Base-by-base conservation (phyloP, 2,113 vertebrate genomes). In the Xiphophorus couchianus region DNA sequence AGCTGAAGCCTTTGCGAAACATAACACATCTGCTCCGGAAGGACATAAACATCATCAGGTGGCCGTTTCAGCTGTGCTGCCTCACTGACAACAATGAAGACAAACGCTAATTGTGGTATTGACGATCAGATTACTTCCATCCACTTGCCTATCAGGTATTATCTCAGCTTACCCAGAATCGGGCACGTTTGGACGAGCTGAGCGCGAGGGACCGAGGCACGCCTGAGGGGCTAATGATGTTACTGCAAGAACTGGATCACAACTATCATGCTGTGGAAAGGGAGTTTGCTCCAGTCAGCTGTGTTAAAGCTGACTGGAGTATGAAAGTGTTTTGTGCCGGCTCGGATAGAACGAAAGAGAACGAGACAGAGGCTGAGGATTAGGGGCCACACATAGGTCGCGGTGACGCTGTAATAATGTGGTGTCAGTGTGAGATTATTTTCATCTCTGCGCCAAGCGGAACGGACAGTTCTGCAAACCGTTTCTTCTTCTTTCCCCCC, bases 91-190 rank as follows among this genome's bases (percentile, higher is more conserved):
- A 22, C 58, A 84, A 89, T 74, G 68, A 80, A 83, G 81, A 84
- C 68, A 84, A 76, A 73, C 12, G 17, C 70, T 81, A 22, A 63
- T 71, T 67, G 62, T 63, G 11, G 54, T 68, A 78, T 76, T 78
- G 67, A 78, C 77, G 54, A 87, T 86, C 77, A 77, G 81, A 87
- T 90, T 88, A 85, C 84, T 84, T 78, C 71, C 69, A 81, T 54
- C 28, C 0, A 30, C 54, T 83, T 69, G 31, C 61, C 51, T 65
- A 48, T 76, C 68, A 71, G 54, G 70, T 27, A 1, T 75, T 84
- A 64, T 68, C 73, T 74, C 37, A 30, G 54, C 61, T 74, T 13
- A 44, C 51, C 13, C 54, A 66, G 27, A 65, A 80, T 74, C 64
- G 42, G 42, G 30, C 31, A 67, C 37, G 63, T 71, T 78, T 73